A percentile compares a stretch with the other conserved stretches of the same genome.
Conservation (phyloP, 1,140 invertebrate genomes). For the Leptinotarsa texana region DNA sequence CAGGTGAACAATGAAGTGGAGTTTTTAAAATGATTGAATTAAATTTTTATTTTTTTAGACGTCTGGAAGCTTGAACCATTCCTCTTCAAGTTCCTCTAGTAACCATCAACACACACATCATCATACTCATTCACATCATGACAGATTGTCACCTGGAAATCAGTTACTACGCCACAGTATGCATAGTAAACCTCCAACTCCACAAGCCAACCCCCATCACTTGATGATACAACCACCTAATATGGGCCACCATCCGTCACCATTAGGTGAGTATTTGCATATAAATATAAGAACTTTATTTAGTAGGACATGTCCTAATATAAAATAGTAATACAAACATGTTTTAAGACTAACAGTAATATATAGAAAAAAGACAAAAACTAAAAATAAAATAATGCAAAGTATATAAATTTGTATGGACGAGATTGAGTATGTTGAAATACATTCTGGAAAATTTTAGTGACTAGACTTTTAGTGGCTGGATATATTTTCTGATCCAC, state of each 20-base stretch:
- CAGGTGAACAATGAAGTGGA: constrained; percentile 9
- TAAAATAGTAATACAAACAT: too few species aligned
- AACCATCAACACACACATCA: constrained; percentile 63
- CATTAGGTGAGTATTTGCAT: constrained; percentile 45
- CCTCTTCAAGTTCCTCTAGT: constrained; percentile 31
- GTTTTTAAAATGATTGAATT: too few species aligned
- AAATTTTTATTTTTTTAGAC: constrained; percentile 41
- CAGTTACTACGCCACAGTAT: constrained; percentile 45
- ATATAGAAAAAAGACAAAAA: too few species aligned
- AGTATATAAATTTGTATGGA: too few species aligned
- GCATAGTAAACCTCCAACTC: constrained; percentile 49
- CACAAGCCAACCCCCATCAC: constrained; percentile 65
- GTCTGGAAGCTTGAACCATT: constrained; percentile 57
- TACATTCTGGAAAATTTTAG: too few species aligned
- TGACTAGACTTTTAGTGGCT: too few species aligned
- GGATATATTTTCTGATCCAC: too few species aligned
- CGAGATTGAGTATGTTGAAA: too few species aligned
- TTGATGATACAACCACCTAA: constrained; percentile 66
- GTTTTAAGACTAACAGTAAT: too few species aligned
- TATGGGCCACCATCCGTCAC: constrained; percentile 57
- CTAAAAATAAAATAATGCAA: too few species aligned
- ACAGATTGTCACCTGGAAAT: constrained; percentile 59
- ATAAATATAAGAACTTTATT: too few species aligned
- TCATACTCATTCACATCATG: constrained; percentile 61
- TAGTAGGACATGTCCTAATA: too few species aligned